Evolutionary conservation across 2,888 invertebrate genomes (phyloP), one percentile per base, ranked within the genome.

Genomic region (Fragum whitleyi): DNA sequence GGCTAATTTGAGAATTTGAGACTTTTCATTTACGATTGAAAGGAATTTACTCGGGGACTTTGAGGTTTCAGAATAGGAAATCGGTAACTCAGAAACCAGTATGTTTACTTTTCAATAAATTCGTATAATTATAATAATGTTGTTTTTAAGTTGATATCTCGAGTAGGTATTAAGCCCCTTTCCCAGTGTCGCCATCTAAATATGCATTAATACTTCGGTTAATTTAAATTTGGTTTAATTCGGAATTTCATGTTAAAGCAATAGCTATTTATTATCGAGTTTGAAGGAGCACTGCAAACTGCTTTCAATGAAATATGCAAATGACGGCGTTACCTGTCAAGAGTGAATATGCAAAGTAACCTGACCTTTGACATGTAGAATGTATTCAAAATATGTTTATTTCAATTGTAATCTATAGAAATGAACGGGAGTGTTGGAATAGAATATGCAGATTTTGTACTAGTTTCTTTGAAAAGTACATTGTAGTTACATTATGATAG

Each of bases 271-370:
- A 62, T 62, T 62, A 62, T 62, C 32, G 28, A n/a, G 21, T 19
- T 32, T 32, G 62, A 36, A 62, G 62, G 16, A 16, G 32, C 36
- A 62, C 23, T 62, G 36, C n/a, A 62, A 57, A 36, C 16, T 19
- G 2, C 36, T 62, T 62, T 62, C 62, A 62, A 62, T 62, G 36
- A 62, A 62, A 62, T 62, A 62, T 62, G 62, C 62, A 62, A 62
- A 62, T 62, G 29, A 19, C 26, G 0, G 62, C 62, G 36, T 36
- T 36, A n/a, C 32, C 28, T 62, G 32, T 36, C 32, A 62, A 62
- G 36, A 32, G 21, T 16, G n/a, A 28, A 62, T 62, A 62, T 62
- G 62, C 62, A 62, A 36, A 62, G 62, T 29, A 62, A 32, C 36
- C 21, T 62, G 62, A 62, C 62, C 62, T 62, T 62, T 62, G 62